phyloP scores from a whole-genome alignment of 1,140 invertebrate genomes.

The Pentalonia nigronervosa region DNA sequence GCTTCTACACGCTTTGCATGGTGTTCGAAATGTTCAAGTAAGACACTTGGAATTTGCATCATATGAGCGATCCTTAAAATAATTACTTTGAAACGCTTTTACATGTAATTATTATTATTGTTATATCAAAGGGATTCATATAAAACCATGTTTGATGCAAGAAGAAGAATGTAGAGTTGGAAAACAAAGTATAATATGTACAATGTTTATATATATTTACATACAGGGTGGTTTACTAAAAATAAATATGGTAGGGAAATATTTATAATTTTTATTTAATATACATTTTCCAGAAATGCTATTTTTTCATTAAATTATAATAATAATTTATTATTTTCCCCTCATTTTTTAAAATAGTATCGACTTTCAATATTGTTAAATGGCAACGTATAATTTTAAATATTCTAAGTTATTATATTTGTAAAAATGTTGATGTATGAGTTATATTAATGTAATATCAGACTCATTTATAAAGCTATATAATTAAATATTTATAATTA shows the following conservation, averaged over 20 bases:
- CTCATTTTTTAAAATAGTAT: background rate
- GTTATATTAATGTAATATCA: background rate
- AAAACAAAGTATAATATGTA: background rate
- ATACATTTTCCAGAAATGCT: background rate
- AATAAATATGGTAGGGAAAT: background rate
- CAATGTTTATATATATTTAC: background rate
- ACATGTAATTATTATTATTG: conserved; percentile 23
- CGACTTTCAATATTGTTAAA: background rate
- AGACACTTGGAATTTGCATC: conserved; percentile 46
- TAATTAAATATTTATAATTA: background rate
- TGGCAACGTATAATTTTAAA: background rate
- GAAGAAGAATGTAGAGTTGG: background rate
- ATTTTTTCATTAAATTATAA: background rate
- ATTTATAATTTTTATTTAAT: background rate
- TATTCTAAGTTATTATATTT: background rate
- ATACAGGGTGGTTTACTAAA: background rate
- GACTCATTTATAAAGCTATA: background rate
- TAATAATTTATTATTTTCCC: background rate
- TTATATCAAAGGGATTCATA: conserved; percentile 36
- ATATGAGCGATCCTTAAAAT: conserved; percentile 11
- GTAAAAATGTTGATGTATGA: background rate
- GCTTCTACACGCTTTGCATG: background rate
- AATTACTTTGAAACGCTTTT: conserved; percentile 5
- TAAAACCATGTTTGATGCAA: background rate
- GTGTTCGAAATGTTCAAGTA: conserved; percentile 33